Evolutionary conservation across 2,888 invertebrate species (phyloP).

Genomic region (Ganaspis brasiliensis): DNA sequence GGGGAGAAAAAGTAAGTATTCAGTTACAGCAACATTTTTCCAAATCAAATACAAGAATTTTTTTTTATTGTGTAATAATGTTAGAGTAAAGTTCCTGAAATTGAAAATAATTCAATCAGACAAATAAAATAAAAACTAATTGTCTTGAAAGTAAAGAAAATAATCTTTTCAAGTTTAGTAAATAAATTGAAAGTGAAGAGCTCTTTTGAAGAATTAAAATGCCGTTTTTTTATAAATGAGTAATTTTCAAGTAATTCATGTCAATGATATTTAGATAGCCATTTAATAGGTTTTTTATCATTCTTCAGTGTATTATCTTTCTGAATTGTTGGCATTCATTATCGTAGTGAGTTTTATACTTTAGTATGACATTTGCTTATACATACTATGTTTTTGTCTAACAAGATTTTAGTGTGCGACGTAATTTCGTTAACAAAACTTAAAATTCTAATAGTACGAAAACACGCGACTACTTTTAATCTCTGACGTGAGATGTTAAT

Average conservation of each 20-base stretch:
- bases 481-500: conserved; percentile 26
- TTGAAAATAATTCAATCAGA: too few species aligned
- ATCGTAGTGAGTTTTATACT: conserved; percentile 5
- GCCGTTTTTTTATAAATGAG: not conserved
- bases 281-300: conserved; percentile 18
- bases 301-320: not conserved
- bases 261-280: conserved; percentile 10
- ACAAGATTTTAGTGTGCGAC: not conserved
- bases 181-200: not conserved
- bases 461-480: conserved; percentile 11
- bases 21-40: not conserved
- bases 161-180: not conserved
- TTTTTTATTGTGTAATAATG: too few species aligned
- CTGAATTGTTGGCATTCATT: not conserved
- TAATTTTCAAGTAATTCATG: conserved; percentile 1
- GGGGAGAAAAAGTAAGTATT: conserved; percentile 67
- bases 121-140: too few species aligned
- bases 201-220: not conserved
- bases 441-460: not conserved
- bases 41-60: too few species aligned
- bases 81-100: too few species aligned
- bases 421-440: conserved; percentile 12
- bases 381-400: not conserved
- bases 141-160: not conserved
- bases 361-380: not conserved